Evolutionary conservation across 2,797 vertebrate species (phyloP).

Genomic region (Danio jaintianensis): DNA sequence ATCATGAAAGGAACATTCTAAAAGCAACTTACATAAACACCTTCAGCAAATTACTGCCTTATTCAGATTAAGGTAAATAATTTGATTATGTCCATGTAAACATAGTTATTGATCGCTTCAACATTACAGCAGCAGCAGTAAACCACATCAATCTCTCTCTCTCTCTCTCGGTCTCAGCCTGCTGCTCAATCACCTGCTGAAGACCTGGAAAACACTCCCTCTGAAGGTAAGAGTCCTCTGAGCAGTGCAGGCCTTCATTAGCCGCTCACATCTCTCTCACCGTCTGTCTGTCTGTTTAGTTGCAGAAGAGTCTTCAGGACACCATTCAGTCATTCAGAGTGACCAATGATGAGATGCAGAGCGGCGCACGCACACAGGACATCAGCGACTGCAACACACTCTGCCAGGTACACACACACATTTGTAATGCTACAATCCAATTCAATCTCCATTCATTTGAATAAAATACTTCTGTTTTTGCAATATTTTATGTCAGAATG

Average conservation of each 20-base stretch:
- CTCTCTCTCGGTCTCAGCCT: constrained; percentile 74
- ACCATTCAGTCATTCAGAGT: constrained; percentile 89
- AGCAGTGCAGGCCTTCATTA: not conserved
- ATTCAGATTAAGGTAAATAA: too few relatives aligned
- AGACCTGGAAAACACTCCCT: constrained; percentile 84
- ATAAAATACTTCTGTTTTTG: too few relatives aligned
- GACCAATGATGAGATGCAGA: constrained; percentile 89
- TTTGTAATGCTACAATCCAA: too few relatives aligned
- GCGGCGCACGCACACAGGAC: constrained; percentile 70
- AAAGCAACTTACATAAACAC: too few relatives aligned
- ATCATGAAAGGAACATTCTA: too few relatives aligned
- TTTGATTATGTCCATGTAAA: too few relatives aligned
- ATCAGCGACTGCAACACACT: constrained; percentile 78
- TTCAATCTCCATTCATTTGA: too few relatives aligned
- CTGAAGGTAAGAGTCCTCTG: constrained; percentile 80
- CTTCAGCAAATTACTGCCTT: too few relatives aligned
- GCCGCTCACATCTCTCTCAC: not conserved
- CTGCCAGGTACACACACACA: constrained; percentile 61
- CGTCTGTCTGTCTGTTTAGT: constrained; percentile 67
- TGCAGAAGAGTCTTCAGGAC: constrained; percentile 86
- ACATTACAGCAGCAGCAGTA: too few relatives aligned
- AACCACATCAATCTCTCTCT: not conserved
- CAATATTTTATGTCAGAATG: too few relatives aligned
- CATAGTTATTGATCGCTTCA: too few relatives aligned
- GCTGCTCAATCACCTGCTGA: constrained; percentile 87